These are phyloP conservation scores for Lasioglossum marginatum DNA, from an alignment of 2,888 invertebrate genomes.

Conservation along the genomic window DNA sequence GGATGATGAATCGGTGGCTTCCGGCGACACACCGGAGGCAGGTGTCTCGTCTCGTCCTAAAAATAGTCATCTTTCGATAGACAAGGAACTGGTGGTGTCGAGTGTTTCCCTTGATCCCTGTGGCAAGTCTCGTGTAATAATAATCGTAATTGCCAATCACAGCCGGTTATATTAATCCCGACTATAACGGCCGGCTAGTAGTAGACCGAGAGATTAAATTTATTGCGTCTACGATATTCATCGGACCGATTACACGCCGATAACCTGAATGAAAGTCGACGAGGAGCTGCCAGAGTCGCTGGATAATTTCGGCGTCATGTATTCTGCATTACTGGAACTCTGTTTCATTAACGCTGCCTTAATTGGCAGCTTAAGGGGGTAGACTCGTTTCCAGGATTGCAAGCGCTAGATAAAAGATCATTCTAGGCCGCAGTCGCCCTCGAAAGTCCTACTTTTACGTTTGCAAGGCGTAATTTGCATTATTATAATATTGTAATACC, in stretches of 20 bases:
- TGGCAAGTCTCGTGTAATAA: conserved; percentile 51
- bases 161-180: conserved; percentile 57
- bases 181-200: conserved; percentile 7
- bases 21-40: not conserved
- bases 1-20: conserved; percentile 18
- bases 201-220: conserved; percentile 60
- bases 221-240: conserved; percentile 43
- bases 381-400: no score
- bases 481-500: no score
- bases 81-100: not conserved
- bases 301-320: not conserved
- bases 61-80: conserved; percentile 24
- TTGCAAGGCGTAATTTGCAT: no score
- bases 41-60: conserved; percentile 14
- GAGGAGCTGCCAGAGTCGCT: not conserved
- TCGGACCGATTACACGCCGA: not conserved
- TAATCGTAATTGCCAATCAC: conserved; percentile 61
- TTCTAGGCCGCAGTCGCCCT: no score
- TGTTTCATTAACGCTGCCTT: not conserved
- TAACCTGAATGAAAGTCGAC: conserved; percentile 57
- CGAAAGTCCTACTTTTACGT: no score
- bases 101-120: conserved; percentile 28
- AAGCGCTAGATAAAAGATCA: no score
- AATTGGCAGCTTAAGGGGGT: not conserved
- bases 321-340: not conserved